Percentiles rank a stretch among this genome's conserved stretches.
These are phyloP conservation scores for Gallinago stenura DNA, from an alignment of 2,797 vertebrate genomes.

Conservation along the genomic window DNA sequence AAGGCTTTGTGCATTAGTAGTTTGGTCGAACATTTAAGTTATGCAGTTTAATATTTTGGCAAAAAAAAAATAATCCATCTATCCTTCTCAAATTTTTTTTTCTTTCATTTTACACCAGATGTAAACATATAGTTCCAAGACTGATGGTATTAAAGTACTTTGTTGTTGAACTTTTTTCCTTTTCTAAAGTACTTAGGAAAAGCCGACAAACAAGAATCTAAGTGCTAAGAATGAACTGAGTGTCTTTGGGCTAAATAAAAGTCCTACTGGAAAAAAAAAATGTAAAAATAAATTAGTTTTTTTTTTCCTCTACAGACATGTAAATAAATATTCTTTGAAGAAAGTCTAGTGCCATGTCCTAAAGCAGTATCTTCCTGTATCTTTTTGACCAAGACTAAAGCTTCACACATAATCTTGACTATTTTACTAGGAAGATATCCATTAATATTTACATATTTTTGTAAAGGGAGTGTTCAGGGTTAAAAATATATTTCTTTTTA, in stretches of 20 bases:
- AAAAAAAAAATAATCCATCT: constrained; percentile 72
- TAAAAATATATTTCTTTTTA: constrained; percentile 61
- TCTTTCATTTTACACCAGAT: constrained; percentile 44
- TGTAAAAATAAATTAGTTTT: constrained; percentile 61
- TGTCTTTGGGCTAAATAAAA: constrained; percentile 74
- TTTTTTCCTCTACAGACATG: constrained; percentile 23
- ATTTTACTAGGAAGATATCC: constrained; percentile 56
- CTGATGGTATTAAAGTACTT: background rate
- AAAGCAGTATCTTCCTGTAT: constrained; percentile 47
- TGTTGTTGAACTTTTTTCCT: background rate
- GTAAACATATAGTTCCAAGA: constrained; percentile 55
- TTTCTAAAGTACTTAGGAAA: constrained; percentile 64
- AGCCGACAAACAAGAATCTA: constrained; percentile 1
- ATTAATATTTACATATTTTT: constrained; percentile 69
- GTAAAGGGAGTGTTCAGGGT: constrained; percentile 48
- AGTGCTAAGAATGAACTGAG: constrained; percentile 61
- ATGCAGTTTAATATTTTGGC: constrained; percentile 78
- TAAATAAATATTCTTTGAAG: constrained; percentile 71
- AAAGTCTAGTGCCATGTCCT: constrained; percentile 43
- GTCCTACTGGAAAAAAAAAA: constrained; percentile 53
- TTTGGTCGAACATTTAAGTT: constrained; percentile 78
- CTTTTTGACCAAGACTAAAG: constrained; percentile 48
- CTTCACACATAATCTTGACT: constrained; percentile 49
- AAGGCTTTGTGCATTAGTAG: constrained; percentile 77
- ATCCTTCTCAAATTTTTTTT: constrained; percentile 7